Evolutionary conservation across 2,113 vertebrate species (phyloP), one percentile per base, ranked within the genome.

Genomic region (Nerophis ophidion): DNA sequence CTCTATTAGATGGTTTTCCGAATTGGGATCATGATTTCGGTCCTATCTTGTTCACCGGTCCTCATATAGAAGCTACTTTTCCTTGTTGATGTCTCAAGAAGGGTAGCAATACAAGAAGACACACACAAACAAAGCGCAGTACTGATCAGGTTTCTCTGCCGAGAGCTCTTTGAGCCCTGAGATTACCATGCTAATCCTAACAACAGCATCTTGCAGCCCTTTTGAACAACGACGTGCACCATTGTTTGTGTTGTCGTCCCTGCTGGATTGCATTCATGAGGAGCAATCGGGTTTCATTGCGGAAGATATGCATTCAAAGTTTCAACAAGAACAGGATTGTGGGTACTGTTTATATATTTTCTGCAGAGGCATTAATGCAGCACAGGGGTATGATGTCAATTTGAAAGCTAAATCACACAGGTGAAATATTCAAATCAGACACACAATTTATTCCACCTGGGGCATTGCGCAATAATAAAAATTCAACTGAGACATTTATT

Each of bases 121-220:
- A 48, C 48, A 48, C 48, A 5, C 14, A 49, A n/a, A 49, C 5
- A 19, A 7, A 17, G n/a, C 9, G 16, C 15, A 38, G 15, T 38
- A 50, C 68, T 77, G 80, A 85, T 88, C 71, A 82, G 72, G 78
- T 80, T 68, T 80, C 72, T 76, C 67, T 44, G 12, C 52, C 42
- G 60, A 65, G 71, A 82, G 76, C 70, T 70, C 68, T 66, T 73
- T 61, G 52, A 74, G 72, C 71, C 60, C 45, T 55, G 76, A 84
- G 85, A 85, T 87, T 84, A 81, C 72, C 79, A 57, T 58, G 63
- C 79, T 87, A 87, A 88, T 87, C 88, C 84, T 47, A 80, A 84
- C 76, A 74, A 81, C 62, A 81, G 76, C 77, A 72, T 59, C 50
- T 60, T 66, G 78, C 75, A 64, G 80, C 80, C 76, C 75, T 59